A percentile compares a stretch with the other conserved stretches of the same genome.
Evolutionary conservation across 2,888 invertebrate genomes (phyloP).

Genomic region (Sinohyriopsis cumingii): DNA sequence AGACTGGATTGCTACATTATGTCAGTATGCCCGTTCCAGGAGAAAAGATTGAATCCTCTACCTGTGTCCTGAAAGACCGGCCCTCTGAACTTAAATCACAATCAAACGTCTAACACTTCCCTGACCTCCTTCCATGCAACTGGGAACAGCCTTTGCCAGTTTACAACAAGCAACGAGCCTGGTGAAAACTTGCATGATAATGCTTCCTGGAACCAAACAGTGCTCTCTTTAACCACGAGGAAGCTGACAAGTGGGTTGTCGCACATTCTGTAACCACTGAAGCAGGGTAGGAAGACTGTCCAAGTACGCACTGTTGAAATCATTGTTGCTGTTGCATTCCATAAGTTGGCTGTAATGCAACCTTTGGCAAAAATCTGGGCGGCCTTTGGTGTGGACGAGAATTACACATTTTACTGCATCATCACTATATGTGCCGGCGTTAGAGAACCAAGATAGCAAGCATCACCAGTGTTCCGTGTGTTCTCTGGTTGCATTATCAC

Average conservation of each 20-base stretch:
- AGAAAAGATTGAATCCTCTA: slow-evolving; percentile 11
- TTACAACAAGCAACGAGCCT: slow-evolving; percentile 4
- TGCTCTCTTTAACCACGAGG: slow-evolving; percentile 11
- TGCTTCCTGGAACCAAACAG: background rate
- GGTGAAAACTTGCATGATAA: slow-evolving; percentile 1
- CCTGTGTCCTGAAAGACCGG: slow-evolving; percentile 4
- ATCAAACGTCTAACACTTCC: slow-evolving; percentile 18
- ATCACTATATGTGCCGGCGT: too few relatives aligned
- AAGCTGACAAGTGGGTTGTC: slow-evolving; percentile 18
- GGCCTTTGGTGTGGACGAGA: too few relatives aligned
- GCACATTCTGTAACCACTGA: background rate
- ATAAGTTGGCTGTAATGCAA: too few relatives aligned
- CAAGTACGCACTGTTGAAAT: background rate
- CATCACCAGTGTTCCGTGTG: too few relatives aligned
- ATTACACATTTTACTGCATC: too few relatives aligned
- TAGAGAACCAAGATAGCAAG: too few relatives aligned
- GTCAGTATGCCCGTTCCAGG: too few relatives aligned
- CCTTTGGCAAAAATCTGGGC: too few relatives aligned
- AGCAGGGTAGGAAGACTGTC: background rate
- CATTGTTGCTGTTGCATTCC: too few relatives aligned
- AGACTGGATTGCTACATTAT: background rate
- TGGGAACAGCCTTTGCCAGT: slow-evolving; percentile 16
- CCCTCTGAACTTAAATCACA: slow-evolving; percentile 24
- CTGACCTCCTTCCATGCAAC: slow-evolving; percentile 22
- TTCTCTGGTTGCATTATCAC: slow-evolving; percentile 1